A percentile compares a stretch with the other conserved stretches of the same genome.
Evolutionary conservation across 2,113 vertebrate genomes (phyloP).

Genomic region (Fregata magnificens): DNA sequence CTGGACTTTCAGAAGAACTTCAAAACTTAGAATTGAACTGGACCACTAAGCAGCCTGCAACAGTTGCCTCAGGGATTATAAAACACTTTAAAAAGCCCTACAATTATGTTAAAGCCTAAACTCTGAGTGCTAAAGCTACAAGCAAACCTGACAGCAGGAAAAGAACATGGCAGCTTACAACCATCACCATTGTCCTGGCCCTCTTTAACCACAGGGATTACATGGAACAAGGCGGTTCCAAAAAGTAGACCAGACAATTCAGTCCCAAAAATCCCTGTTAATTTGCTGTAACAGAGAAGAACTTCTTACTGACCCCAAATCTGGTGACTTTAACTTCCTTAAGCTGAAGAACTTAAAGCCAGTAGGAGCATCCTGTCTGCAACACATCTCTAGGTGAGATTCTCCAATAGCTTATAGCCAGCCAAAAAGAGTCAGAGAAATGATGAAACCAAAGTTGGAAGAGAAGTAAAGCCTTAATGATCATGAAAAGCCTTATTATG

Average conservation of each 20-base stretch:
- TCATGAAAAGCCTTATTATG: background rate
- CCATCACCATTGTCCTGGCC: background rate
- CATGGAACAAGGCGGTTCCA: background rate
- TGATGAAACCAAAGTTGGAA: background rate
- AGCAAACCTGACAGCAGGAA: background rate
- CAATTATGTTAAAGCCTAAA: background rate
- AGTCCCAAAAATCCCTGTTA: background rate
- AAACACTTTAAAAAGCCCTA: background rate
- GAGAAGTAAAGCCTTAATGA: background rate
- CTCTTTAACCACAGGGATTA: background rate
- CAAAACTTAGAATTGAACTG: background rate
- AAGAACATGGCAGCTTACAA: background rate
- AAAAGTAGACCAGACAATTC: background rate
- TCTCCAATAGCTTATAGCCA: background rate
- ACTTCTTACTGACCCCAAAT: background rate
- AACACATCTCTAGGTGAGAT: background rate
- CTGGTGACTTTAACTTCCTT: background rate
- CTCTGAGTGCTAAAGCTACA: background rate
- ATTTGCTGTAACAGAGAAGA: background rate
- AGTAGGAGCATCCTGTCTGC: background rate
- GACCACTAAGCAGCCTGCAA: background rate
- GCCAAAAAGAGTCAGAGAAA: background rate
- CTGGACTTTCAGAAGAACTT: background rate
- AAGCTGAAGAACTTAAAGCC: background rate
- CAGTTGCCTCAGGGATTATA: background rate